Conservation (phyloP, 2,797 vertebrate species). For the Poecilia picta region DNA sequence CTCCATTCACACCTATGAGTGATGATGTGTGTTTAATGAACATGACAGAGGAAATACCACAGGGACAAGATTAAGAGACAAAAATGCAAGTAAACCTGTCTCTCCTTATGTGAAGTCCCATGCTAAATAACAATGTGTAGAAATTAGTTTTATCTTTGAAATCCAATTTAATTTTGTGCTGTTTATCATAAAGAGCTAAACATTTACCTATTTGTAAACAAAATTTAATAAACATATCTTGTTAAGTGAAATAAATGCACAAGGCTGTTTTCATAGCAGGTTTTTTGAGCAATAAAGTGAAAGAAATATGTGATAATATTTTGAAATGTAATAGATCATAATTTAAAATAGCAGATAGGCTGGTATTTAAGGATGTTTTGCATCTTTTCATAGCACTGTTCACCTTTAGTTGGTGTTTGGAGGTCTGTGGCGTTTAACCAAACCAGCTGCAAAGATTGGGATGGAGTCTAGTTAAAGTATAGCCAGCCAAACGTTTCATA, state of each 20-base stretch:
- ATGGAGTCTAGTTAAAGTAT: constrained; percentile 43
- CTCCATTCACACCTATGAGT: constrained; percentile 20
- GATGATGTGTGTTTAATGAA: constrained; percentile 16
- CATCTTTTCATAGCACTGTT: neutral
- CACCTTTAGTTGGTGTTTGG: constrained; percentile 9
- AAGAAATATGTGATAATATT: too few relatives aligned
- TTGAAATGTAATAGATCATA: too few relatives aligned
- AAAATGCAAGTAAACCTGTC: constrained; percentile 18
- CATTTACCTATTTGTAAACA: neutral
- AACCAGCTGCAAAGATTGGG: constrained; percentile 42
- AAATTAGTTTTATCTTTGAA: neutral
- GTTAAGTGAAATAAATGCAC: too few relatives aligned
- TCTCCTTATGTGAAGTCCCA: neutral
- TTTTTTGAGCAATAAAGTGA: too few relatives aligned
- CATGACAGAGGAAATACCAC: constrained; percentile 5
- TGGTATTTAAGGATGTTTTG: neutral
- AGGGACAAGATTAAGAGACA: constrained; percentile 14
- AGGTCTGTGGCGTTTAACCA: constrained; percentile 25
- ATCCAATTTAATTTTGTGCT: neutral
- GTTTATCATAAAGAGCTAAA: neutral
- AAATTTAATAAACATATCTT: neutral
- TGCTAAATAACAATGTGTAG: neutral
- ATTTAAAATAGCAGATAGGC: too few relatives aligned
- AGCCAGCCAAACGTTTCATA: constrained; percentile 45
- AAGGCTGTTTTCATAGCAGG: too few relatives aligned